Percentiles rank a stretch among this genome's conserved stretches.
Evolutionary conservation across 2,113 vertebrate species (phyloP).

Genomic region (Cololabis saira): DNA sequence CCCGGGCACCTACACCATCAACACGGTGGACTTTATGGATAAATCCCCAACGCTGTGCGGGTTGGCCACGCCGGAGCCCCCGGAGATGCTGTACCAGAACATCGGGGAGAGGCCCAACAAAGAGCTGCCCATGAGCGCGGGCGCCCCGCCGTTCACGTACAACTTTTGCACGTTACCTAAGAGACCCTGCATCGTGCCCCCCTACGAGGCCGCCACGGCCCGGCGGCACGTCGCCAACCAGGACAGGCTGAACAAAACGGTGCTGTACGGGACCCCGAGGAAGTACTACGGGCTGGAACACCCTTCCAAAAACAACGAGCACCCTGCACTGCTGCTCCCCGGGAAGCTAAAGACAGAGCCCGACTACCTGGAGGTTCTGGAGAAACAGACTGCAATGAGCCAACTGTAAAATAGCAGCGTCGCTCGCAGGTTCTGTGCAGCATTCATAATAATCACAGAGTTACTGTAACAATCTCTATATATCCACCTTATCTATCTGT

Average conservation of each 20-base stretch:
- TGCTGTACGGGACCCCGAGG: conserved; percentile 95
- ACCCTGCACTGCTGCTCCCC: conserved; percentile 89
- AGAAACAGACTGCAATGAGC: conserved; percentile 99
- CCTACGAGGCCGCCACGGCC: conserved; percentile 86
- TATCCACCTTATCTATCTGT: conserved; percentile 75
- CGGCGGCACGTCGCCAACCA: conserved; percentile 87
- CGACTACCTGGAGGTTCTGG: conserved; percentile 99
- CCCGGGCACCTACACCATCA: conserved; percentile 90
- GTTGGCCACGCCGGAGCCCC: conserved; percentile 76
- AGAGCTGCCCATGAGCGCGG: conserved; percentile 87
- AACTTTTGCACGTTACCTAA: conserved; percentile 99
- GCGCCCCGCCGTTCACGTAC: conserved; percentile 85
- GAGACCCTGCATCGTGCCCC: conserved; percentile 89
- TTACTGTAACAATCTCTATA: conserved; percentile 70
- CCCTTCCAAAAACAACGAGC: conserved; percentile 85
- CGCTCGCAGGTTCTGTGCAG: conserved; percentile 40
- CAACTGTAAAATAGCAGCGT: conserved; percentile 85
- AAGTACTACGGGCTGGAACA: conserved; percentile 91
- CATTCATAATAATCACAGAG: conserved; percentile 59
- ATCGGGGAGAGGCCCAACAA: conserved; percentile 90
- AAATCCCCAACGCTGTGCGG: conserved; percentile 79
- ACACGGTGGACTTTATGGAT: conserved; percentile 90
- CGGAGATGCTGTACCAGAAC: conserved; percentile 95
- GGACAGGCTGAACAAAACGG: conserved; percentile 94
- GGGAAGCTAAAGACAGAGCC: conserved; percentile 95